Evolutionary conservation across 2,888 invertebrate species (phyloP).

Genomic region (Morpho helenor): DNA sequence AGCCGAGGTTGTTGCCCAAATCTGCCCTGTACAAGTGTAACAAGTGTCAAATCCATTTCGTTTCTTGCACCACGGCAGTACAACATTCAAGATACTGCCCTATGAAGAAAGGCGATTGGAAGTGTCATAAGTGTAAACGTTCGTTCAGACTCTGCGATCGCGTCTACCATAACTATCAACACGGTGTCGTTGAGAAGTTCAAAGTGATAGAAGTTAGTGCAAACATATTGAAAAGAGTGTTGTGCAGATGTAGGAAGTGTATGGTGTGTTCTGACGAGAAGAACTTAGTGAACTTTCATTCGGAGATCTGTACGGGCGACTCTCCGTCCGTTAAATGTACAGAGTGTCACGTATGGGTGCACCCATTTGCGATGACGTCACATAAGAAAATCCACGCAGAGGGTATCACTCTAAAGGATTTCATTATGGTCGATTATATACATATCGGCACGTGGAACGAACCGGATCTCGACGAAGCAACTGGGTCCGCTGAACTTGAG

Average conservation of each 20-base stretch:
- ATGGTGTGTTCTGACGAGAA: constrained; percentile 37
- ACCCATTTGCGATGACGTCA: background rate
- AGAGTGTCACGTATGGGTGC: constrained; percentile 33
- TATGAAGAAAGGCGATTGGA: constrained; percentile 18
- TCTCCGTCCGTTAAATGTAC: constrained; percentile 27
- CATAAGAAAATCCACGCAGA: constrained; percentile 32
- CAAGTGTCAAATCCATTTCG: constrained; percentile 28
- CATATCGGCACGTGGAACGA: background rate
- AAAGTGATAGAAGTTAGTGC: constrained; percentile 33
- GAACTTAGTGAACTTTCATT: constrained; percentile 33
- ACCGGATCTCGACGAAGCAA: too few species aligned
- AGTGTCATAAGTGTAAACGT: constrained; percentile 35
- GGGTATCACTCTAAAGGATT: constrained; percentile 7
- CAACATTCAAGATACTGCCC: constrained; percentile 23
- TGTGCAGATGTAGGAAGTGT: constrained; percentile 43
- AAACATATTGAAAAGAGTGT: constrained; percentile 30
- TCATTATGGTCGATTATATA: constrained; percentile 14
- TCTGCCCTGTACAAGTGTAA: constrained; percentile 28
- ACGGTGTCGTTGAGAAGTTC: constrained; percentile 33
- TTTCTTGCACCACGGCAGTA: constrained; percentile 15
- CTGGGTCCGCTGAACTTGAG: background rate
- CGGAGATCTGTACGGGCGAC: constrained; percentile 23
- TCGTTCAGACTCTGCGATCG: constrained; percentile 33
- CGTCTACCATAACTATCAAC: constrained; percentile 38
- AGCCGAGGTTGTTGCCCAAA: constrained; percentile 17